Base-by-base conservation (phyloP, 2,888 invertebrate species). In the Eupithecia abbreviata region DNA sequence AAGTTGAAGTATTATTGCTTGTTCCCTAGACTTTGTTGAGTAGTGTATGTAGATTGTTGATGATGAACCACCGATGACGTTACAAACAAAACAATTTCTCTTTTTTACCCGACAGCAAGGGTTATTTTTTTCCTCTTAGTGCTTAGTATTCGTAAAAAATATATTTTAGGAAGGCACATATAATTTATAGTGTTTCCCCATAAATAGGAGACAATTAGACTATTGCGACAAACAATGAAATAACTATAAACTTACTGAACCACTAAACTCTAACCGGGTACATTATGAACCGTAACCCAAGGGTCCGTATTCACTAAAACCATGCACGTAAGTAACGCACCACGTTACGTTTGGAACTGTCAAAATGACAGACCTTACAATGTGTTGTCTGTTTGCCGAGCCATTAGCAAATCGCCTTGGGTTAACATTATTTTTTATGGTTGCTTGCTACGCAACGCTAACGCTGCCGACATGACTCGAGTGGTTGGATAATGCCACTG, bases 271-370 rank as follows among this genome's bases (percentile, higher is more conserved):
- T 5, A 68, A 73, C 47, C 5, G 73, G 55, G 71, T 71, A 65
- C 76, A 78, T 67, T 73, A 75, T n/a, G 77, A 43, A 76, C 71
- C 72, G 68, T 74, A 79, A 72, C 77, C 73, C 75, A 58, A 18
- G n/a, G 15, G n/a, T 42, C 45, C 67, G 42, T 67, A 67, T 67
- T 67, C 67, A 43, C n/a, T 43, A 67, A 58, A 9, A 10, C 18
- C 7, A 18, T 2, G 58, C 9, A 58, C 18, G n/a, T n/a, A 55
- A n/a, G 51, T 55, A 55, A 55, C 55, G 55, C 51, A 15, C 15
- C 5, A 15, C 49, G 4, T 55, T n/a, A 55, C 15, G 55, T 55
- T 55, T 7, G n/a, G 7, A n/a, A n/a, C 9, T 55, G n/a, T 55
- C n/a, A 55, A n/a, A 55, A 2, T 55, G 0, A 55, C n/a, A 2